Evolutionary conservation across 2,113 vertebrate species (phyloP), one percentile per base, ranked within the genome.

Genomic region (Halcyon malimbica): DNA sequence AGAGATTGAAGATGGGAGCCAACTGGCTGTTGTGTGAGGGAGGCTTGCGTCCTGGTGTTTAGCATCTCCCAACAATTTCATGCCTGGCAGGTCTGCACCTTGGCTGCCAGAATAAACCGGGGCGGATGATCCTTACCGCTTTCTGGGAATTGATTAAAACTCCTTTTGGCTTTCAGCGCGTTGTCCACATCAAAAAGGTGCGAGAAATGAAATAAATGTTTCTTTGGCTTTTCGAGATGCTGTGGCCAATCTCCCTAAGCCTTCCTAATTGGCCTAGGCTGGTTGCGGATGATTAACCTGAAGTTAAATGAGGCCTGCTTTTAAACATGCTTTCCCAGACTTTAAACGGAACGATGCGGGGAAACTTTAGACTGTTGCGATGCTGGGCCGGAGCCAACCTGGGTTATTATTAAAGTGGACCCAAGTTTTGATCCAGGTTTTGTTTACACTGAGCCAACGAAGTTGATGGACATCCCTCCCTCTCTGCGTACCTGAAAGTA

Each of bases 271-370:
- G 96, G 77, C 95, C 85, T 18, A 10, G 86, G 90, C 93, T 85
- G 59, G 82, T 92, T 96, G 93, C 53, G 86, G 96, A 97, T 95
- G 96, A 98, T 98, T 98, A 98, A 98, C 97, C 93, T 97, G 93
- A 96, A 98, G 97, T 98, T 98, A 98, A 98, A 98, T 97, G 97
- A 98, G 96, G 95, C 96, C 97, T 98, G 95, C 97, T 97, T 97
- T 96, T 96, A 98, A 98, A 97, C 94, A 83, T 90, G 94, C 96
- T 97, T 97, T 96, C 92, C 96, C 87, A 95, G 96, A 96, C 97
- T 98, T 98, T 96, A 98, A 98, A 97, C 82, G 8, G 81, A 95
- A 76, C 69, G 91, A 95, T 95, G 96, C 82, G 90, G 89, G 86
- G 96, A 97, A 95, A 95, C 82, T 89, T 94, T 86, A 97, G 90